Percentiles rank a stretch among this genome's conserved stretches.
Conservation (phyloP, 2,888 invertebrate genomes). For the Oscheius sp. region DNA sequence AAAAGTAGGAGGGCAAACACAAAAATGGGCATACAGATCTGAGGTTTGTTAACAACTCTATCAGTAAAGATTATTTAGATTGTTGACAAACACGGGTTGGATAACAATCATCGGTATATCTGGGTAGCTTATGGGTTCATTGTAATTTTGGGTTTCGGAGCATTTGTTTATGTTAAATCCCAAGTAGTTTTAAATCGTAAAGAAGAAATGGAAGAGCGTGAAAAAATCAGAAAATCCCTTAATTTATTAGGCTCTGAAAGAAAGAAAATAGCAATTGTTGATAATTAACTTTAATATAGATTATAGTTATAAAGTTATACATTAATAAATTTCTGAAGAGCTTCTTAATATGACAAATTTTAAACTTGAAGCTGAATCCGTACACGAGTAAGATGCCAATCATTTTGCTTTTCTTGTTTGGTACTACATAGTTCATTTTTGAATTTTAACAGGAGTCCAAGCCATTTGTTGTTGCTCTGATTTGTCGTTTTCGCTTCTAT, state of each 20-base stretch:
- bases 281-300: constrained; percentile 17
- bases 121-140: constrained; percentile 60
- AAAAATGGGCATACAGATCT: constrained; percentile 61
- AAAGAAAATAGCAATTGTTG: constrained; percentile 52
- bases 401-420: background rate
- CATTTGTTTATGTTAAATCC: constrained; percentile 58
- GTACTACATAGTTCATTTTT: constrained; percentile 21
- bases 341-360: background rate
- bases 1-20: constrained; percentile 51
- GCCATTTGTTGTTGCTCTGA: background rate
- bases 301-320: background rate
- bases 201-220: constrained; percentile 61
- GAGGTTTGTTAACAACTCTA: constrained; percentile 37
- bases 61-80: constrained; percentile 35
- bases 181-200: constrained; percentile 55
- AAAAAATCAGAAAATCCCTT: constrained; percentile 43
- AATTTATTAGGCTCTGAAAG: constrained; percentile 53
- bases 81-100: constrained; percentile 53
- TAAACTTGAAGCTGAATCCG: background rate
- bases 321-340: constrained; percentile 4
- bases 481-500: constrained; percentile 36
- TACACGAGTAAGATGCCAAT: constrained; percentile 15
- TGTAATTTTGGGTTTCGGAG: constrained; percentile 58
- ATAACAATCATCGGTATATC: constrained; percentile 57
- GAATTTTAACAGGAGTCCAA: constrained; percentile 39